Evolutionary conservation across 2,113 vertebrate genomes (phyloP).

Genomic region (Phylloscopus trochilus): DNA sequence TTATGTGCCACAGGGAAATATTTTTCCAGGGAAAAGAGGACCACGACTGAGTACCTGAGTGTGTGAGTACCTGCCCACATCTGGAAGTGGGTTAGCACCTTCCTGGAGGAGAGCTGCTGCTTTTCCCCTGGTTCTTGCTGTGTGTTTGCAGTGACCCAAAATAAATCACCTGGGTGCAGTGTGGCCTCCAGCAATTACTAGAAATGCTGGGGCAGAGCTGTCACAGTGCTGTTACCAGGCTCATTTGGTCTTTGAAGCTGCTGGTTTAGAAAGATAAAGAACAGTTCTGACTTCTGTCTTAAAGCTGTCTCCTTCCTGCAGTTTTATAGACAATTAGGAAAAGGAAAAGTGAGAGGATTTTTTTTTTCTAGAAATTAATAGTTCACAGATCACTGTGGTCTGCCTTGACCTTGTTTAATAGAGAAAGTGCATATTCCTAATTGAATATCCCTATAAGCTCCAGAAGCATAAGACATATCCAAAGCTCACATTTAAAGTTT

Average conservation of each 20-base stretch:
- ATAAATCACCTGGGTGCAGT: neutral
- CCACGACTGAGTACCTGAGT: neutral
- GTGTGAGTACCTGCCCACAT: neutral
- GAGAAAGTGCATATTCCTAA: neutral
- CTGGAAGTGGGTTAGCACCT: neutral
- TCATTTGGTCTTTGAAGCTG: neutral
- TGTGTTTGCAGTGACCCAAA: neutral
- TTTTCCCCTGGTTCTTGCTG: neutral
- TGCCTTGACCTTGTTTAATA: neutral
- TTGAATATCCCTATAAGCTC: neutral
- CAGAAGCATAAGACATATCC: neutral
- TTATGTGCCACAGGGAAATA: neutral
- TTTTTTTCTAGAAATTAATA: neutral
- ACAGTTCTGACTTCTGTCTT: neutral
- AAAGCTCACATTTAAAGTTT: neutral
- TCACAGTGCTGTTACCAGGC: neutral
- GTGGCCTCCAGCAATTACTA: neutral
- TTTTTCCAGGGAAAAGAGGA: neutral
- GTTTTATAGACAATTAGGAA: neutral
- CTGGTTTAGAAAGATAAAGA: constrained; percentile 1
- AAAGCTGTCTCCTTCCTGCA: neutral
- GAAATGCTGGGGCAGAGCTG: neutral
- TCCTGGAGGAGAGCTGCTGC: neutral
- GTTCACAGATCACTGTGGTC: neutral
- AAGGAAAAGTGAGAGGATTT: neutral